A percentile compares a stretch with the other conserved stretches of the same genome.
Evolutionary conservation across 2,797 vertebrate species (phyloP).

Genomic region (Amblyopsis hoosieri): DNA sequence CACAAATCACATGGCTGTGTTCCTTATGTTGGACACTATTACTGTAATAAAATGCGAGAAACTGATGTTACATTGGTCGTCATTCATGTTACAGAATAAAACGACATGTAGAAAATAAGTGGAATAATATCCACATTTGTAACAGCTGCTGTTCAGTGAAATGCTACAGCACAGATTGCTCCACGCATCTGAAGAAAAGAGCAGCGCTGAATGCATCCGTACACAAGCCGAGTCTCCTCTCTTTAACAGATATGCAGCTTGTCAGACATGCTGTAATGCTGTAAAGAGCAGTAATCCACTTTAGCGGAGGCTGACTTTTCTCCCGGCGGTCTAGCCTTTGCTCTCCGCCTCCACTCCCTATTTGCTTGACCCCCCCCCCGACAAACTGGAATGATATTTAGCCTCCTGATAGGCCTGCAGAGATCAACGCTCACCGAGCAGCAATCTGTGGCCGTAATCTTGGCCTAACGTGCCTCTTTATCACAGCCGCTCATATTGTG

Average conservation of each 20-base stretch:
- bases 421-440: slow-evolving; percentile 85
- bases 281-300: slow-evolving; percentile 78
- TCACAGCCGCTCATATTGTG: slow-evolving; percentile 89
- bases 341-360: slow-evolving; percentile 67
- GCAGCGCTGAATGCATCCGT: slow-evolving; percentile 65
- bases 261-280: slow-evolving; percentile 79
- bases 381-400: slow-evolving; percentile 79
- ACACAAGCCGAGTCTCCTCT: slow-evolving; percentile 71
- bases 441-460: slow-evolving; percentile 90
- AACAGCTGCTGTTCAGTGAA: slow-evolving; percentile 48
- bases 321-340: slow-evolving; percentile 67
- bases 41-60: too few relatives aligned
- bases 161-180: slow-evolving; percentile 63
- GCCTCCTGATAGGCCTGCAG: slow-evolving; percentile 75
- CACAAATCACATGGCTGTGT: too few relatives aligned
- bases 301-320: slow-evolving; percentile 69
- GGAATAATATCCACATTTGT: slow-evolving; percentile 45
- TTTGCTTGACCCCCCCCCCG: slow-evolving; percentile 68
- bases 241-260: slow-evolving; percentile 76
- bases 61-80: background rate
- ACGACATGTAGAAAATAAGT: slow-evolving; percentile 15
- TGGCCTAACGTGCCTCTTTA: slow-evolving; percentile 85
- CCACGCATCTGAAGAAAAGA: slow-evolving; percentile 53
- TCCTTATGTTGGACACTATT: too few relatives aligned
- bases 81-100: slow-evolving; percentile 35